Base-by-base conservation (phyloP, 2,113 vertebrate genomes). In the Leiothrix lutea region DNA sequence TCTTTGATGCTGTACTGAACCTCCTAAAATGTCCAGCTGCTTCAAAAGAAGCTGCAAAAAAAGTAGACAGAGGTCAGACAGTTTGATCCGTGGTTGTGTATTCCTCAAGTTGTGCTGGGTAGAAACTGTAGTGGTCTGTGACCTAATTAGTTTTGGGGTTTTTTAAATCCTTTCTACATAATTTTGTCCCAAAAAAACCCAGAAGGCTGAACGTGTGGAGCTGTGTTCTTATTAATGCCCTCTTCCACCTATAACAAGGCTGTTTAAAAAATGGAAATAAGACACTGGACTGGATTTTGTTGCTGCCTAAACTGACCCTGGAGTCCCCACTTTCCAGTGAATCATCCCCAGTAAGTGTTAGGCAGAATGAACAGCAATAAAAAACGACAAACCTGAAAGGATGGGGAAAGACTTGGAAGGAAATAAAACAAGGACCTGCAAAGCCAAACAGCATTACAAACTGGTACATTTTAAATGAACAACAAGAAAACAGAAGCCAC, bases 381-480 rank as follows among this genome's bases (percentile, higher is more conserved):
- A 80, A 93, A 95, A 95, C 29, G 71, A 84, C 90, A 95, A 80
- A 80, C 81, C 90, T 84, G 70, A 96, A 95, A 94, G 87, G 71
- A 86, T 1, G 2, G 73, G 81, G 70, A 92, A 74, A 53, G 66
- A 94, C 84, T 96, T 62, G 87, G 81, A 87, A 90, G 69, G 66
- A 95, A 96, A 90, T 84, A 88, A 80, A 94, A 80, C 56, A 93
- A 81, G 80, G 93, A 88, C 45, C 92, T 65, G 73, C 35, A 80
- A 95, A 97, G 74, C 65, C 86, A 89, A 86, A 84, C 36, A 90
- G 87, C 61, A 88, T 92, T 92, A 93, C 67, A 94, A 94, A 96
- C 90, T 51, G 83, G 72, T 95, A 94, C 92, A 96, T 97, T 95
- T 97, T 95, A 97, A 97, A 94, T 87, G 94, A 97, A 96, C 86